Base-by-base conservation (phyloP, 30 jellyfish, hydroid and myxozoan genomes). In the Aurelia sp. region DNA sequence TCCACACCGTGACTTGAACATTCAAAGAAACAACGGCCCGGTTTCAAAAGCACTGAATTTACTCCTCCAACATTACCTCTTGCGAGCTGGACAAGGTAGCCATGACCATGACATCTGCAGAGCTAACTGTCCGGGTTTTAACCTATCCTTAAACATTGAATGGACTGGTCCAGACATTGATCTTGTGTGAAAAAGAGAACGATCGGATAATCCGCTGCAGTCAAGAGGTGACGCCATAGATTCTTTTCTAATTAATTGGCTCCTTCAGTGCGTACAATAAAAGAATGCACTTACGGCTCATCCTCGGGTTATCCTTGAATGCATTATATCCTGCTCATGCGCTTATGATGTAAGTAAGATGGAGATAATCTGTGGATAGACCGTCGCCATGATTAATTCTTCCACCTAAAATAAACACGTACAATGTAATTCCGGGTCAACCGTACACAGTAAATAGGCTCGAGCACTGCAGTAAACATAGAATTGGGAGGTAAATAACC, bases 301-400 rank as follows among this genome's bases (percentile, higher is more conserved):
- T 58, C 88, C 48, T 37, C 40, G 70, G 67, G 74, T 64, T 64
- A 21, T 64, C 60, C 65, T 48, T 62, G 15, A 6, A 77, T 51
- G 40, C 71, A 12, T 18, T 10, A 35, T 44, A 62, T 58, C 75
- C 76, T 62, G 78, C 78, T 35, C 63, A 13, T 37, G 76, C 67
- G 68, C 61, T 77, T 66, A 77, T 62, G 78, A 77, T 13, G 75
- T 64, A 58, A 58, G 67, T 41, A 62, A 58, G 53, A 77, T 35
- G 62, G 3, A 60, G 76, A 74, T 82, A 74, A 82, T 82, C 92
- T 55, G 41, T 9, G 51, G 67, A 51, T 27, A 59, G 92, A 61
- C 92, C 69, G 92, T 18, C 92, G 86, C 92, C 92, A 71, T 55
- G 80, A 73, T 82, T 33, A 72, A 44, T 70, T 68, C 52, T 64